Conservation (phyloP, 2,888 invertebrate species). For the Brachypterus glaber region DNA sequence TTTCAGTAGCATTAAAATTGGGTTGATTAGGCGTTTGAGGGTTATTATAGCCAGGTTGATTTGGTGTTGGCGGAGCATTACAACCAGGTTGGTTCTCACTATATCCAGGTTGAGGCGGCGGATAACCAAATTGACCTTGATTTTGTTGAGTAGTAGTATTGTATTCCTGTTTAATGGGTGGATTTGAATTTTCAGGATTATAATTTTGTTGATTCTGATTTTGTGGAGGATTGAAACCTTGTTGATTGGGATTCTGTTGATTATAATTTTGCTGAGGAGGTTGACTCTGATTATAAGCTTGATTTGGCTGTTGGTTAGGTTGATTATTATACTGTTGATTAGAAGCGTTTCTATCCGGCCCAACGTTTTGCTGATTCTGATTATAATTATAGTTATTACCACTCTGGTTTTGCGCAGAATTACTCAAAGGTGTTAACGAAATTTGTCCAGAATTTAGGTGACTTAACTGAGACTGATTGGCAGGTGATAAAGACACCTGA, state of each 20-base stretch:
- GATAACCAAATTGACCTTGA: background rate
- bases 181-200: background rate
- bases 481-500: background rate
- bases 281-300: background rate
- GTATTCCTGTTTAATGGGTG: background rate
- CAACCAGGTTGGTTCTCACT: background rate
- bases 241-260: background rate
- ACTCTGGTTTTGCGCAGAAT: background rate
- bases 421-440: slow-evolving; percentile 17
- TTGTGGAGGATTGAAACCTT: background rate
- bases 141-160: background rate
- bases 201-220: background rate
- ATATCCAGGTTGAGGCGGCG: background rate
- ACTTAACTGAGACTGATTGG: background rate
- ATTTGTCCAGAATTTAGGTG: slow-evolving; percentile 10
- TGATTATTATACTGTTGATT: background rate
- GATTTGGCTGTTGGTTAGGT: too few species aligned
- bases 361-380: background rate
- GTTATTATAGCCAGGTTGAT: background rate
- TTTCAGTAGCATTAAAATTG: too few species aligned
- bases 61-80: background rate
- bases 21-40: background rate
- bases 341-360: background rate
- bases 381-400: background rate
- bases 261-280: background rate